Evolutionary conservation across 2,797 vertebrate species (phyloP).

Genomic region (Acipenser ruthenus): DNA sequence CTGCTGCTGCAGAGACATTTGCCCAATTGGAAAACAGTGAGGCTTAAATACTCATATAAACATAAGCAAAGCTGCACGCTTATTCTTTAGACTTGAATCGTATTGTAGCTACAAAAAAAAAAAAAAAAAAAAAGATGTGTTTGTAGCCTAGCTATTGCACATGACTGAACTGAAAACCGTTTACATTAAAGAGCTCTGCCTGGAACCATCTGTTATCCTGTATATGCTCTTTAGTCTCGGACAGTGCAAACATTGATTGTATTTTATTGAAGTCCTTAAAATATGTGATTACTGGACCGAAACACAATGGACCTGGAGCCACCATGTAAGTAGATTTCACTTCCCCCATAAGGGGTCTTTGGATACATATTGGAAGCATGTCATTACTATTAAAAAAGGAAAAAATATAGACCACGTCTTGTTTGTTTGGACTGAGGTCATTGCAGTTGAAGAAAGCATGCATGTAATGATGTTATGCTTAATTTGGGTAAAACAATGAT

Average conservation of each 20-base stretch:
- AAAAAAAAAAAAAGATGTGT: background rate
- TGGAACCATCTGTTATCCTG: slow-evolving; percentile 43
- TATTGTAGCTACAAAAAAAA: slow-evolving; percentile 31
- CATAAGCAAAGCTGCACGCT: slow-evolving; percentile 82
- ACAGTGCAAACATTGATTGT: slow-evolving; percentile 12
- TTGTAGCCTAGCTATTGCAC: slow-evolving; percentile 39
- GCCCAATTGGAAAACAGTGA: slow-evolving; percentile 74
- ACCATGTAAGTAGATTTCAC: background rate
- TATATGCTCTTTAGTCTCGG: slow-evolving; percentile 10
- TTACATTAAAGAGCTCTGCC: slow-evolving; percentile 40
- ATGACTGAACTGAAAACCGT: slow-evolving; percentile 46
- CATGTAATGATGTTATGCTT: no score
- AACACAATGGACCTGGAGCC: slow-evolving; percentile 2
- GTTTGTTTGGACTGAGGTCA: background rate
- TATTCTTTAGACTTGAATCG: slow-evolving; percentile 51
- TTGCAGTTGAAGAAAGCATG: no score
- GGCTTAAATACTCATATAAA: slow-evolving; percentile 68
- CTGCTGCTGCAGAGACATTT: slow-evolving; percentile 47
- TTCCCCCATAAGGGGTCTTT: background rate
- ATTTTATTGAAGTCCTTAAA: slow-evolving; percentile 12
- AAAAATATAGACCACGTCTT: background rate
- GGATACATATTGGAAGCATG: background rate
- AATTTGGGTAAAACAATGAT: background rate
- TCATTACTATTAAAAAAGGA: background rate
- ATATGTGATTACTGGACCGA: slow-evolving; percentile 21